Conservation (phyloP, 2,113 vertebrate genomes). For the Ciconia stormi region DNA sequence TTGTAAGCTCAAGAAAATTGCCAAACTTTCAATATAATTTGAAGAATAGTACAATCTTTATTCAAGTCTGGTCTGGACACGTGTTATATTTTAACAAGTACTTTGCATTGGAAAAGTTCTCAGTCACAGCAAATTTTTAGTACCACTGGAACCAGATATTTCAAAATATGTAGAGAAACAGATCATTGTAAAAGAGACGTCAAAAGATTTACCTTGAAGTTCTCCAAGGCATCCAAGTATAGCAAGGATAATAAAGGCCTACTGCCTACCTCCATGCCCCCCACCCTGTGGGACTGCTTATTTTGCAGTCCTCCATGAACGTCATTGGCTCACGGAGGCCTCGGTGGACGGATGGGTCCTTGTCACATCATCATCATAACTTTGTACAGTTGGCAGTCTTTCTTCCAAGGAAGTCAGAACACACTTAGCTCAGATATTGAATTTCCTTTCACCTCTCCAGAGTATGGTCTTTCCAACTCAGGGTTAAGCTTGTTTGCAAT, state of each 20-base stretch:
- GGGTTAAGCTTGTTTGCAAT: constrained; percentile 52
- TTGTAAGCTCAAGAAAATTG: constrained; percentile 42
- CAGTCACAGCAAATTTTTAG: constrained; percentile 49
- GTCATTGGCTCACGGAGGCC: background rate
- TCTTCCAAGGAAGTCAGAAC: constrained; percentile 11
- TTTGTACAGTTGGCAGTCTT: background rate
- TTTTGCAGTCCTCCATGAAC: background rate
- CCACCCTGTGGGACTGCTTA: background rate
- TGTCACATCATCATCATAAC: background rate
- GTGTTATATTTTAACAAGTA: constrained; percentile 61
- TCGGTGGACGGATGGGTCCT: background rate
- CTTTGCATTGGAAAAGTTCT: constrained; percentile 62
- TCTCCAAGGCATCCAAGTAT: background rate
- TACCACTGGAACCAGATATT: constrained; percentile 60
- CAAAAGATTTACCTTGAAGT: constrained; percentile 39
- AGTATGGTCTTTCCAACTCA: constrained; percentile 19
- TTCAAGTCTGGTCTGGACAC: constrained; percentile 40
- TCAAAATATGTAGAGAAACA: constrained; percentile 51
- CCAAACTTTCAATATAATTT: constrained; percentile 43
- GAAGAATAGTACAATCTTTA: constrained; percentile 38
- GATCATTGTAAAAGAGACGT: constrained; percentile 51
- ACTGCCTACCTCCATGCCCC: background rate
- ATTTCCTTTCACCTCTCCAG: constrained; percentile 57
- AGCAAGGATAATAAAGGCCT: background rate
- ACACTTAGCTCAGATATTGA: constrained; percentile 30